phyloP scores from a whole-genome alignment of 2,113 vertebrate species.

The Gymnogyps californianus region DNA sequence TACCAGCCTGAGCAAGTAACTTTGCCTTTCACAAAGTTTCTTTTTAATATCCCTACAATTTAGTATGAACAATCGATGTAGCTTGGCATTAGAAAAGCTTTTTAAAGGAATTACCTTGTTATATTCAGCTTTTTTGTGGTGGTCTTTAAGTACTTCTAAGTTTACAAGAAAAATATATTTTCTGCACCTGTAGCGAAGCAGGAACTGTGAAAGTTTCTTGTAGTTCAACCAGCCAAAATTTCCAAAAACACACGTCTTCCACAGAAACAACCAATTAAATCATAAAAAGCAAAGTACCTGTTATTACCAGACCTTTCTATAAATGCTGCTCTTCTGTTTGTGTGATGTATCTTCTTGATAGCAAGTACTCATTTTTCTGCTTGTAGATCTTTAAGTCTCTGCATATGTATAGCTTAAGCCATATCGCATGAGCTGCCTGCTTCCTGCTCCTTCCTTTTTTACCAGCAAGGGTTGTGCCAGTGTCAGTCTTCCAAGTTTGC shows the following conservation, averaged over 20 bases:
- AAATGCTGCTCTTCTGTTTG: background rate
- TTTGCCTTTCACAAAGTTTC: background rate
- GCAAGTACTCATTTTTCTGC: background rate
- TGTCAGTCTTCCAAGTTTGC: background rate
- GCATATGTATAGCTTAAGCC: background rate
- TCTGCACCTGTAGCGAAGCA: background rate
- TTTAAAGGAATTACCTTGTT: background rate
- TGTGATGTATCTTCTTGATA: background rate
- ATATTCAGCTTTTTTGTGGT: background rate
- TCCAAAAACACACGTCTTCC: background rate
- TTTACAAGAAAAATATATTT: background rate
- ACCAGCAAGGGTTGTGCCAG: slow-evolving; percentile 4
- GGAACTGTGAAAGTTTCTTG: background rate
- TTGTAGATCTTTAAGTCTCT: background rate
- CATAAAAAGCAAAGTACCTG: background rate
- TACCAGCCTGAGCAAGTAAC: background rate
- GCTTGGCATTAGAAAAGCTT: background rate
- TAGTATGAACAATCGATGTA: background rate
- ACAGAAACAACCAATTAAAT: background rate
- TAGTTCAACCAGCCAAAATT: background rate
- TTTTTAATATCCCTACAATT: background rate
- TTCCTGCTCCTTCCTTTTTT: slow-evolving; percentile 38
- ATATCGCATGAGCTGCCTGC: background rate
- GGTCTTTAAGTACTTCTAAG: background rate
- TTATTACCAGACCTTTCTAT: background rate